Evolutionary conservation across 1,140 invertebrate species (phyloP), one percentile per base, ranked within the genome.

Genomic region (Macrosteles quadrilineatus): DNA sequence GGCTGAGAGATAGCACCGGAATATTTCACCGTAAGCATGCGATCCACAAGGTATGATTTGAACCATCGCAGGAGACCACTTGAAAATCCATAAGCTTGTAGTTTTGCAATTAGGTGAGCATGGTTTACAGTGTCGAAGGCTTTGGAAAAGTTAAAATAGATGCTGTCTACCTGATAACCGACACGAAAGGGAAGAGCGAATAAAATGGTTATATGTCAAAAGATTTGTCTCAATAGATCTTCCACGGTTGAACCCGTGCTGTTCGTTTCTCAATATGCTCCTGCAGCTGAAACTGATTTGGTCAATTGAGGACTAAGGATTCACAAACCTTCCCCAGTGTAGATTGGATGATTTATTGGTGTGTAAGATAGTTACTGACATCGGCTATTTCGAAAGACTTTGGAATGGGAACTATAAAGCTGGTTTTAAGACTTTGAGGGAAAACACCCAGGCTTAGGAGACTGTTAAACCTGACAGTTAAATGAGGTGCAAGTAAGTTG

Each of bases 31-130:
- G 72, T 69, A 75, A 53, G 73, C 2, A 63, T 69, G 30, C 75
- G 62, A 43, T 74, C 68, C 12, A 40, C 25, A 40, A 78, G 66
- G 59, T 77, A 77, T n/a, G 75, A 75, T 1, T 57, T 53, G 47
- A 76, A 70, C 75, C 74, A 77, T 29, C 65, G 47, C 23, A 69
- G 55, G 29, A 77, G n/a, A 25, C 31, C 19, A 6, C 63, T 25
- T 14, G 21, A 45, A 40, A 66, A 32, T 12, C 63, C 63, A 43
- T 40, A 66, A 17, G 31, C 23, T 45, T 23, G 27, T 25, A 66
- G 32, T 23, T 66, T 66, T 23, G 31, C 63, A 66, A 66, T 31
- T 14, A 66, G 40, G 21, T 40, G 31, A 11, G 3, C 4, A 66
- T 66, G 63, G 23, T 23, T 66, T 23, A 66, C 63, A 21, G 31